Base-by-base conservation (phyloP, 2,888 invertebrate species). In the Cremastinae sp. region DNA sequence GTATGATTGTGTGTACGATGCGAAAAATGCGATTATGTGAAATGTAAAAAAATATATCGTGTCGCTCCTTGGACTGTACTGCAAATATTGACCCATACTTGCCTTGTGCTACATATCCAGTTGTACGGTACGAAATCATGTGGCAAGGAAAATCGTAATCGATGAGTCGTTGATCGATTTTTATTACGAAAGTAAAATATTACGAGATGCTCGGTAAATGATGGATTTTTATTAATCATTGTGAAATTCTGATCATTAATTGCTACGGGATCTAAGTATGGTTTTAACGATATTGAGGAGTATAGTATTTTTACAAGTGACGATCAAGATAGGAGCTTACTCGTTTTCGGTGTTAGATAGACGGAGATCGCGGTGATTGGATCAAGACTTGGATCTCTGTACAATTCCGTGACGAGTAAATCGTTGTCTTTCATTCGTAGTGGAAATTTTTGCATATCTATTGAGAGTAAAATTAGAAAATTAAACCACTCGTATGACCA, bases 401-500 rank as follows among this genome's bases (percentile, higher is more conserved):
- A 99, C 28, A 99, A 91, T 90, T 99, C 98, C 1, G 99, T 99
- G 9, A 99, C 98, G 22, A 99, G 91, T 8, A 99, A 91, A 91
- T 99, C 99, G 89, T 99, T 99, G 90, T 99, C 99, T 90, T 99
- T 99, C 98, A 99, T 99, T 51, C 99, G 93, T 5, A 99, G 90
- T 0, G 98, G 98, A 90, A 99, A 99, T 90, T 99, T 99, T 90
- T 99, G 98, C 99, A 99, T 99, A 90, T 99, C 98, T 96, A n/a
- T n/a, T n/a, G n/a, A n/a, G n/a, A n/a, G n/a, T n/a, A n/a, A n/a
- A n/a, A n/a, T n/a, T n/a, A n/a, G n/a, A n/a, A n/a, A n/a, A n/a
- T n/a, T n/a, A n/a, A n/a, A n/a, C n/a, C n/a, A n/a, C n/a, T n/a
- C n/a, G n/a, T n/a, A n/a, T n/a, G n/a, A n/a, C n/a, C n/a, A n/a